phyloP scores from a whole-genome alignment of 2,888 invertebrate genomes.

The Caenorhabditis angaria region DNA sequence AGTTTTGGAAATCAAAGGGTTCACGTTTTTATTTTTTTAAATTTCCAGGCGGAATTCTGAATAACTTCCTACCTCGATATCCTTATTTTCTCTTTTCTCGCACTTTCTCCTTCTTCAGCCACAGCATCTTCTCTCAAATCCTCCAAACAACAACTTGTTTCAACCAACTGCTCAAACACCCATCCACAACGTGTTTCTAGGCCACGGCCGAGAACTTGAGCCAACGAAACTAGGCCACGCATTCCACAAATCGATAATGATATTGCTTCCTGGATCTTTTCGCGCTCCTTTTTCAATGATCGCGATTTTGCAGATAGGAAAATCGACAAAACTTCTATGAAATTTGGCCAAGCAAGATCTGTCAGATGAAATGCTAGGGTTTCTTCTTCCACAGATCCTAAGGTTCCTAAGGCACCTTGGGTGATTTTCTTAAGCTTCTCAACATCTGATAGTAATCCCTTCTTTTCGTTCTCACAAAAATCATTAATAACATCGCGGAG shows the following conservation, averaged over 20 bases:
- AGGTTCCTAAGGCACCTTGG: slow-evolving; percentile 12
- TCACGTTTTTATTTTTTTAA: no score
- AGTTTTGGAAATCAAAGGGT: no score
- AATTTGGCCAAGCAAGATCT: slow-evolving; percentile 51
- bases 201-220: slow-evolving; percentile 47
- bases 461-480: slow-evolving; percentile 51
- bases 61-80: slow-evolving; percentile 7
- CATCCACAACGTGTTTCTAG: slow-evolving; percentile 80
- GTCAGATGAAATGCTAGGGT: slow-evolving; percentile 52
- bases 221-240: slow-evolving; percentile 48
- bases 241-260: slow-evolving; percentile 53
- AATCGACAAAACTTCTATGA: slow-evolving; percentile 52
- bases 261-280: slow-evolving; percentile 51
- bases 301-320: slow-evolving; percentile 48
- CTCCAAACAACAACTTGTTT: slow-evolving; percentile 85
- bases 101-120: slow-evolving; percentile 58
- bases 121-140: slow-evolving; percentile 67
- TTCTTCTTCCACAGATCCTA: slow-evolving; percentile 34
- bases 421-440: slow-evolving; percentile 45
- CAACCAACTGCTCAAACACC: slow-evolving; percentile 85
- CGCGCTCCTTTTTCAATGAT: no score
- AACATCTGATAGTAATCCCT: slow-evolving; percentile 53
- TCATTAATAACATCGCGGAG: slow-evolving; percentile 36
- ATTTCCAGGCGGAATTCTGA: no score
- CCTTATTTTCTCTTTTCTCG: slow-evolving; percentile 43